Conservation (phyloP, 2,113 vertebrate species). For the Brachionichthys hirsutus region DNA sequence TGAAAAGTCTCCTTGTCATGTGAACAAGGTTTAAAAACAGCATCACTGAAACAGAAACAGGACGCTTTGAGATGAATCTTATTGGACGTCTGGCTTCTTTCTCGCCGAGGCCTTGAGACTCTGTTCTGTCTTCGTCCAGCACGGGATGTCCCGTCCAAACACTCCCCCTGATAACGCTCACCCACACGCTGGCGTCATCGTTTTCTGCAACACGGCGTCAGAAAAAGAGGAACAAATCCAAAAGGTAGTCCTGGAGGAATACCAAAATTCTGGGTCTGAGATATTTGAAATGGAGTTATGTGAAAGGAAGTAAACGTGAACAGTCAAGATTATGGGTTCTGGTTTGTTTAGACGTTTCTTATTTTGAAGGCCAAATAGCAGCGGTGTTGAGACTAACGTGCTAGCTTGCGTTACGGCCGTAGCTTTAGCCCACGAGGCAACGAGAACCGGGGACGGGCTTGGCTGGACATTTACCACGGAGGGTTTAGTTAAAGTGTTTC, state of each 20-base stretch:
- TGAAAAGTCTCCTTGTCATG: slow-evolving; percentile 12
- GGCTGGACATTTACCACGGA: slow-evolving; percentile 46
- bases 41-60: slow-evolving; percentile 11
- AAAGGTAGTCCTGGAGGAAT: too few species aligned
- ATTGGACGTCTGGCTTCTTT: slow-evolving; percentile 57
- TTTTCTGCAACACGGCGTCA: slow-evolving; percentile 46
- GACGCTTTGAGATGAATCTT: slow-evolving; percentile 34
- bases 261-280: too few species aligned
- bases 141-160: slow-evolving; percentile 72
- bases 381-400: slow-evolving; percentile 65
- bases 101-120: slow-evolving; percentile 27
- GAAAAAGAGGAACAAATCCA: slow-evolving; percentile 2
- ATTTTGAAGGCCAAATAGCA: slow-evolving; percentile 20
- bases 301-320: too few species aligned
- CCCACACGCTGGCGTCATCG: slow-evolving; percentile 16
- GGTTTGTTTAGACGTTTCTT: slow-evolving; percentile 8
- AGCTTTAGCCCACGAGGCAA: slow-evolving; percentile 56
- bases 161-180: slow-evolving; percentile 43
- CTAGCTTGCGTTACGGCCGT: slow-evolving; percentile 62
- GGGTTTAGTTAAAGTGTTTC: slow-evolving; percentile 53
- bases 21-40: slow-evolving; percentile 12
- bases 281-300: too few species aligned
- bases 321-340: neutral
- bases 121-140: slow-evolving; percentile 22
- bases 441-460: slow-evolving; percentile 44